These are phyloP conservation scores for Hemibagrus wyckioides DNA, from an alignment of 2,113 vertebrate species.

Conservation along the genomic window DNA sequence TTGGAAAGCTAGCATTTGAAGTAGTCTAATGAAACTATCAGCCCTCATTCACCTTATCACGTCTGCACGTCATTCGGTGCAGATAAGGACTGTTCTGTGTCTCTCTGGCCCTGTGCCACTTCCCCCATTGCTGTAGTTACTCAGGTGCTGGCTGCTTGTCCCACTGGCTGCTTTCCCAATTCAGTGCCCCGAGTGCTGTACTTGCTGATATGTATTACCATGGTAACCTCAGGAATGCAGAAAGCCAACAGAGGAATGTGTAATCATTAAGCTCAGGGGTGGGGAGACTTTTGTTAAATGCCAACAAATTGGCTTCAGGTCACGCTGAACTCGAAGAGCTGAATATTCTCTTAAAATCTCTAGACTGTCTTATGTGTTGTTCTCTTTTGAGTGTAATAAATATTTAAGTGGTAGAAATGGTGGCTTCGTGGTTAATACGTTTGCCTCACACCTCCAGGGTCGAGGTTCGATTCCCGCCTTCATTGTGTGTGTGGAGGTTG, in stretches of 20 bases:
- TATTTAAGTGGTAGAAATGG: too few relatives aligned
- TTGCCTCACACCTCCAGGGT: too few relatives aligned
- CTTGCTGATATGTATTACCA: conserved; percentile 60
- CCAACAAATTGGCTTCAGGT: conserved; percentile 6
- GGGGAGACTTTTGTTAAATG: conserved; percentile 25
- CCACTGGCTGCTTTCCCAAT: conserved; percentile 3
- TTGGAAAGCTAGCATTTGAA: neutral
- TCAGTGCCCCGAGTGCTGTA: conserved; percentile 47
- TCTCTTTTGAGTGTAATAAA: too few relatives aligned
- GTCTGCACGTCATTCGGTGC: neutral
- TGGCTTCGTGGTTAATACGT: too few relatives aligned
- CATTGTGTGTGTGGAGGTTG: too few relatives aligned
- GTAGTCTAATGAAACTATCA: neutral
- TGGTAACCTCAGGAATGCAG: conserved; percentile 67
- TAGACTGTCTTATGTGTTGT: neutral
- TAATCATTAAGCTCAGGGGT: conserved; percentile 68
- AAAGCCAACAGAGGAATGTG: conserved; percentile 64
- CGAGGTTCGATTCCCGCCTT: too few relatives aligned
- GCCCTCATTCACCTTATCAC: conserved; percentile 3
- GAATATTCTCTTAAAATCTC: neutral
- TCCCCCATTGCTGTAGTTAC: neutral
- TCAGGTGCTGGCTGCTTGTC: conserved; percentile 30
- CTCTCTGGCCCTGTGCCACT: neutral
- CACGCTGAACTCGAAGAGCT: neutral
- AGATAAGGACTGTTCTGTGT: conserved; percentile 15